Evolutionary conservation across 2,797 vertebrate genomes (phyloP).

Genomic region (Netta rufina): DNA sequence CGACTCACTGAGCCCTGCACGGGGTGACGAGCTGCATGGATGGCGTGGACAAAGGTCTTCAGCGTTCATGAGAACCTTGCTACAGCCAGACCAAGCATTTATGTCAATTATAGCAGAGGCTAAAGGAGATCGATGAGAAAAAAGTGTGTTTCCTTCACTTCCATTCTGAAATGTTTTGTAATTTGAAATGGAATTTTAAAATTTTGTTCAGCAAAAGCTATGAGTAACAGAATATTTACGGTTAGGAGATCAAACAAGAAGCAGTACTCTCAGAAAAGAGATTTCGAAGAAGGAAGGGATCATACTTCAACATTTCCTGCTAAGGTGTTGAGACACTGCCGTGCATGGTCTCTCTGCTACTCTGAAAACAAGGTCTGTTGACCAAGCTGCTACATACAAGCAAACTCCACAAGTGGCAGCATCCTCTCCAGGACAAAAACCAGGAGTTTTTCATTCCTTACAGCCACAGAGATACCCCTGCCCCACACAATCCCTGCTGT

Average conservation of each 20-base stretch:
- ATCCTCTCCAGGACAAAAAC: neutral
- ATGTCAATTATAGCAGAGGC: neutral
- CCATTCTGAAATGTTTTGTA: neutral
- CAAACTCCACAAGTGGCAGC: neutral
- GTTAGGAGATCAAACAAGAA: neutral
- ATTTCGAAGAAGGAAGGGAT: neutral
- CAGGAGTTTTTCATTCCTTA: neutral
- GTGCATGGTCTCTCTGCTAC: neutral
- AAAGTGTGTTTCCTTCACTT: neutral
- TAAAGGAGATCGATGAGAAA: neutral
- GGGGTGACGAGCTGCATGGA: accelerated
- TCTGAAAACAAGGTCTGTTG: neutral
- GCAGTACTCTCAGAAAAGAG: neutral
- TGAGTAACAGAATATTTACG: neutral
- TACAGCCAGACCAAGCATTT: neutral
- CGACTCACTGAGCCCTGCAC: neutral
- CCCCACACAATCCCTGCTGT: neutral
- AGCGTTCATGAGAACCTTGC: neutral
- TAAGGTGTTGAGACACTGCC: neutral
- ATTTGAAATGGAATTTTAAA: neutral
- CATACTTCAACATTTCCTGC: neutral
- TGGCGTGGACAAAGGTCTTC: neutral
- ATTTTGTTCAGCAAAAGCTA: neutral
- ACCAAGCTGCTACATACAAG: neutral
- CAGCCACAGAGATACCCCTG: neutral